Base-by-base conservation (phyloP, 2,888 invertebrate species). In the Synergus umbraculus region DNA sequence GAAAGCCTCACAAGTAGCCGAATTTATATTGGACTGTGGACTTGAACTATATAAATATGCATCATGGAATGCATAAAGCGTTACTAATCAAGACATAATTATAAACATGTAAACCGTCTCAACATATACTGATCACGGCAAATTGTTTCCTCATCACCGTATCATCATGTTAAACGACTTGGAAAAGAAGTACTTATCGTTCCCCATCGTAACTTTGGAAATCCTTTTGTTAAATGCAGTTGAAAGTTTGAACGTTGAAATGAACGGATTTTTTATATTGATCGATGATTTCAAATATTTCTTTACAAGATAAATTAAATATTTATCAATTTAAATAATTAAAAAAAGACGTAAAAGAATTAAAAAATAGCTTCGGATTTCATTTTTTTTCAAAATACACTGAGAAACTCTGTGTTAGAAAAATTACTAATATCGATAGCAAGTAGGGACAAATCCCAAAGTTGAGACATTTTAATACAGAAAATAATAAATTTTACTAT, bases 31-130 rank as follows among this genome's bases (percentile, higher is more conserved):
- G 29, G 29, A 29, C 29, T 29, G 29, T 29, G 29, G 13, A 54
- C 41, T 43, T 83, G 79, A 83, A 83, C 82, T 85, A 83, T 84
- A 86, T 87, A 87, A 86, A 86, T 87, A 87, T 87, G 87, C 85
- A 87, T 86, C 76, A 79, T 76, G 76, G 66, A 60, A 65, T 69
- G 82, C 84, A 85, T 81, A 76, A 76, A 86, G 86, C 87, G 87
- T 87, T 81, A 87, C 87, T 87, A 87, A 87, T 86, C 82, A 83
- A 81, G 78, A 65, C 82, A 83, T 86, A 84, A 87, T 85, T 85
- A 73, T 73, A 13, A 63, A 63, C 63, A 29, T 29, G 29, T 63
- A 73, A 73, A 58, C n/a, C 54, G 37, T 73, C 49, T n/a, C 49
- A 54, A 37, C 73, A 54, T 69, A 10, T 73, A 73, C 73, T 49